A percentile compares a stretch with the other conserved stretches of the same genome.
Conservation (phyloP, 2,888 invertebrate species). For the Zelleria hepariella region DNA sequence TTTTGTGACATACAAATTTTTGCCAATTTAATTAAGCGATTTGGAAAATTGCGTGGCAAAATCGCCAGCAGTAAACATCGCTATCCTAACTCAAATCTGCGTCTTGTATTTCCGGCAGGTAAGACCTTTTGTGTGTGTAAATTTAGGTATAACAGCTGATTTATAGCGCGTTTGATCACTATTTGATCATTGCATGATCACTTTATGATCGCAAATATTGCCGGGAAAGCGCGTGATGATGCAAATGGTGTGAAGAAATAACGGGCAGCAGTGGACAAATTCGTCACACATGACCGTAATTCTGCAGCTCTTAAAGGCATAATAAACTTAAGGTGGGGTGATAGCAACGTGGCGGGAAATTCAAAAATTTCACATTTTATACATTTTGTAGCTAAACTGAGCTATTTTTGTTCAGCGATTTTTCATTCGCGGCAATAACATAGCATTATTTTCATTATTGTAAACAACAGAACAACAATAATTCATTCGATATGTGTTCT, state of each 20-base stretch:
- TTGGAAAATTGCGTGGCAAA: not conserved
- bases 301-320: not conserved
- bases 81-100: conserved; percentile 14
- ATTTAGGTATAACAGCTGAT: conserved; percentile 41
- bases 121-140: conserved; percentile 13
- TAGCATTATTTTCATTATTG: too few relatives aligned
- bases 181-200: conserved; percentile 31
- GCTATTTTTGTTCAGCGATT: too few relatives aligned
- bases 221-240: conserved; percentile 49
- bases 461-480: too few relatives aligned
- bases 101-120: conserved; percentile 18
- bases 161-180: conserved; percentile 58
- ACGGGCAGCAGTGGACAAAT: not conserved
- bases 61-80: too few relatives aligned
- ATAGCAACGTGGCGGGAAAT: too few relatives aligned
- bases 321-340: not conserved
- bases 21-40: too few relatives aligned
- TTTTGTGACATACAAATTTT: too few relatives aligned
- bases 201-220: conserved; percentile 66
- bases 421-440: too few relatives aligned
- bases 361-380: too few relatives aligned
- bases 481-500: too few relatives aligned
- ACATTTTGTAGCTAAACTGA: not conserved
- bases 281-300: not conserved
- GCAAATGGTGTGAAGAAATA: conserved; percentile 40